These are phyloP conservation scores for Arizona elegans DNA, from an alignment of 2,113 vertebrate genomes.

Conservation along the genomic window DNA sequence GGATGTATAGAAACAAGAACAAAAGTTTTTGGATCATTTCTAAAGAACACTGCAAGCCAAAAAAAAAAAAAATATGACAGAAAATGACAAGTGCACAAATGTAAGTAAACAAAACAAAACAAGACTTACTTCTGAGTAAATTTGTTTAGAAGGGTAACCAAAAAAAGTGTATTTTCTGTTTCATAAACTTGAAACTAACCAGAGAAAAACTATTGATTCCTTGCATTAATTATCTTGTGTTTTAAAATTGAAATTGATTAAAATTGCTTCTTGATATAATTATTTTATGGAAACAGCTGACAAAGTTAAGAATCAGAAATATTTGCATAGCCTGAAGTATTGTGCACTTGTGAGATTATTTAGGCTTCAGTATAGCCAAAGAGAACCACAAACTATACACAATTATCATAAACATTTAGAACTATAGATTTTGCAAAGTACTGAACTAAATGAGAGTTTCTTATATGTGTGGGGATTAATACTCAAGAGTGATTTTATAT, in stretches of 20 bases:
- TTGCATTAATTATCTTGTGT: background rate
- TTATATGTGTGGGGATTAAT: background rate
- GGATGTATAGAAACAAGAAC: background rate
- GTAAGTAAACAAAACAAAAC: slow-evolving; percentile 39
- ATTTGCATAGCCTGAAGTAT: background rate
- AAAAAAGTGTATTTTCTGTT: background rate
- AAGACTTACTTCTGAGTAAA: background rate
- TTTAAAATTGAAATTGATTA: background rate
- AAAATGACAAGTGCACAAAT: slow-evolving; percentile 54
- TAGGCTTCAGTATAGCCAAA: background rate
- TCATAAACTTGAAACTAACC: background rate
- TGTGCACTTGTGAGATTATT: background rate
- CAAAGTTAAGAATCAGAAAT: background rate
- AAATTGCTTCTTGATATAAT: background rate
- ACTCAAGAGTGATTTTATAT: background rate
- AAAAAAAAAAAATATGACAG: slow-evolving; percentile 42
- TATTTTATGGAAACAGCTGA: background rate
- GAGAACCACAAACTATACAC: background rate
- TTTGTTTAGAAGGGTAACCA: background rate
- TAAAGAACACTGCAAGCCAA: background rate
- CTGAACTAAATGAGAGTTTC: background rate
- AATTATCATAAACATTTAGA: background rate
- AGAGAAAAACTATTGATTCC: background rate
- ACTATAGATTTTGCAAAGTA: background rate
- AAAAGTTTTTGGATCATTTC: background rate